Percentiles rank a stretch among this genome's conserved stretches.
Evolutionary conservation across 2,888 invertebrate genomes (phyloP).

Genomic region (Cheilosia impressa): DNA sequence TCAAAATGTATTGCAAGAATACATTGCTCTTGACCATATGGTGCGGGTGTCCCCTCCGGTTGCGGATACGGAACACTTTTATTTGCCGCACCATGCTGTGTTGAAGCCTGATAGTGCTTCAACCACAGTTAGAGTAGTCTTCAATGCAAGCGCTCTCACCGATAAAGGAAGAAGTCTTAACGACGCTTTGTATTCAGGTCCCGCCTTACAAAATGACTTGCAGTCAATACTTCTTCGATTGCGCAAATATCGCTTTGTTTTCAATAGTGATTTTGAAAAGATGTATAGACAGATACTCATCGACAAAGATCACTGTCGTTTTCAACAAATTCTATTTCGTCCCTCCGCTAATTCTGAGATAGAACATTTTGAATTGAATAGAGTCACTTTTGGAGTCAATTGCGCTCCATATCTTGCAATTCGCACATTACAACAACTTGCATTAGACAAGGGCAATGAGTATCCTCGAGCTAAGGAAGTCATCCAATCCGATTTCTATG

Average conservation of each 20-base stretch:
- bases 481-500: constrained; percentile 39
- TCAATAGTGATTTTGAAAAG: constrained; percentile 71
- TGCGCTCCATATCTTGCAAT: constrained; percentile 34
- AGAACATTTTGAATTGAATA: constrained; percentile 56
- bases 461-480: constrained; percentile 61
- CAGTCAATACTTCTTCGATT: constrained; percentile 36
- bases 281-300: constrained; percentile 77
- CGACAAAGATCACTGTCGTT: constrained; percentile 55
- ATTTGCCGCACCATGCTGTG: constrained; percentile 27
- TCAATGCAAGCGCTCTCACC: constrained; percentile 50
- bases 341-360: constrained; percentile 30
- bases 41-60: background rate
- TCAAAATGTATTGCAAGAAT: constrained; percentile 9
- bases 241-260: constrained; percentile 54
- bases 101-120: constrained; percentile 24
- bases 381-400: constrained; percentile 72
- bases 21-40: constrained; percentile 18
- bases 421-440: constrained; percentile 6
- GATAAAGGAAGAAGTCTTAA: background rate
- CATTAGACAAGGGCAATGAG: constrained; percentile 4
- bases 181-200: constrained; percentile 75
- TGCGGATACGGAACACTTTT: background rate
- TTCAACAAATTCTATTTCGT: constrained; percentile 75
- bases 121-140: constrained; percentile 46
- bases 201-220: constrained; percentile 76